Conservation (phyloP, 30 jellyfish, hydroid and myxozoan species). For the Aurelia aurita complex sp. Pacific region DNA sequence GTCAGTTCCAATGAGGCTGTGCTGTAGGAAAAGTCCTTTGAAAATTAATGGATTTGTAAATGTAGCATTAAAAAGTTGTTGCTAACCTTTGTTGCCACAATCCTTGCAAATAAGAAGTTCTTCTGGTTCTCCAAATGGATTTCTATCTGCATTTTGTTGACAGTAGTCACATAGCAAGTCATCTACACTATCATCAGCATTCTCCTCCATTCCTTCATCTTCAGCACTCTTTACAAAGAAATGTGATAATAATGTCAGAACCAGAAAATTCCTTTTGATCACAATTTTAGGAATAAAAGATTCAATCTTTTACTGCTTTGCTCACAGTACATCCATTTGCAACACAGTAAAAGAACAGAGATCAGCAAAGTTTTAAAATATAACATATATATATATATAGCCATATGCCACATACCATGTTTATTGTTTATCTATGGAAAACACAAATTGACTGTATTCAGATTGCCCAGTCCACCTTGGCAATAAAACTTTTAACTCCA, state of each 20-base stretch:
- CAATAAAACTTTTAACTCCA: too few species aligned
- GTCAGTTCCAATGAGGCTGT: too few species aligned
- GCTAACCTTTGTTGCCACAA: slow-evolving; percentile 96
- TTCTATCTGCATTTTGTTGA: slow-evolving; percentile 86
- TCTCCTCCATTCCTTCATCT: slow-evolving; percentile 53
- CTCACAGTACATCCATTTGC: too few species aligned
- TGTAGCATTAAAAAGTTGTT: too few species aligned
- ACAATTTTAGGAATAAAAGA: background rate
- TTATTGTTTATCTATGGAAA: too few species aligned
- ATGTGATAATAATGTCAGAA: background rate
- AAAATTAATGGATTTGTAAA: background rate
- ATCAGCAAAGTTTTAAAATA: too few species aligned
- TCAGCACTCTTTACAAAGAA: slow-evolving; percentile 26
- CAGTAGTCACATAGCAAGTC: slow-evolving; percentile 90
- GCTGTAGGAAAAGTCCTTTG: background rate
- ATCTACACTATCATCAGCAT: slow-evolving; percentile 55
- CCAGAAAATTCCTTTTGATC: background rate
- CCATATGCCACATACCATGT: too few species aligned
- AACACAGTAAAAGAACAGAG: too few species aligned
- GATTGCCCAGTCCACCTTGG: too few species aligned
- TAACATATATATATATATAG: too few species aligned
- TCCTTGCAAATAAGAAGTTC: slow-evolving; percentile 95
- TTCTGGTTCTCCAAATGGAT: slow-evolving; percentile 91
- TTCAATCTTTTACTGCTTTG: too few species aligned
- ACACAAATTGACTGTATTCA: too few species aligned